Base-by-base conservation (phyloP, 2,797 vertebrate species). In the Hippoglossus hippoglossus region DNA sequence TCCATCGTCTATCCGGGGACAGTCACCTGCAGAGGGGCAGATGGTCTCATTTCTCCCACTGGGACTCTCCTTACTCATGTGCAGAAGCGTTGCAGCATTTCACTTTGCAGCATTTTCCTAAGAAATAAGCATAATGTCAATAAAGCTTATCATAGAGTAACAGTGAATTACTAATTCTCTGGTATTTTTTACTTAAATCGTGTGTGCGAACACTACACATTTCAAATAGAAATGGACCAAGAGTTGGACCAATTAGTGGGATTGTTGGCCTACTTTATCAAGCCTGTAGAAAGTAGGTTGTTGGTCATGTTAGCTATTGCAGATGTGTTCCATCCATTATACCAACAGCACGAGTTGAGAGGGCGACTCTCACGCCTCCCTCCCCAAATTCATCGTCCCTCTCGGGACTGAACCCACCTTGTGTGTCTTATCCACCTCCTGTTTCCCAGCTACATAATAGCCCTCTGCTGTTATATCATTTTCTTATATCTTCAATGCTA, bases 11-110 rank as follows among this genome's bases (percentile, higher is more conserved):
- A 87, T 89, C 88, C 70, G 69, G 90, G 91, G 89, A 94, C 86
- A 79, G 78, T 88, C 88, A 88, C 93, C 91, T 92, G 89, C 92
- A 86, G 92, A 89, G 93, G 90, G 88, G 72, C 93, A 95, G 93
- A 93, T 95, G 93, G 92, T 93, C 87, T 87, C 81, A 68, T 84
- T 89, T 86, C 89, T 80, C 91, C 87, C 86, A 88, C 67, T 60
- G 85, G 90, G 92, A 90, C 68, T 5, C 4, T 25, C 71, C 71
- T 77, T 78, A 59, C 64, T 82, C 71, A 56, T 52, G 4, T 79
- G 71, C 86, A 63, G 77, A 79, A 73, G 62, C 44, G 67, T 64
- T 34, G 79, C 79, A 47, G 50, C 31, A 60, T 52, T 77, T 71
- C 57, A 22, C 55, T 61, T 69, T 67, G 41, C 59, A 47, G 44